Conservation (phyloP, 2,888 invertebrate species). For the Sphaerophoria rueppellii region DNA sequence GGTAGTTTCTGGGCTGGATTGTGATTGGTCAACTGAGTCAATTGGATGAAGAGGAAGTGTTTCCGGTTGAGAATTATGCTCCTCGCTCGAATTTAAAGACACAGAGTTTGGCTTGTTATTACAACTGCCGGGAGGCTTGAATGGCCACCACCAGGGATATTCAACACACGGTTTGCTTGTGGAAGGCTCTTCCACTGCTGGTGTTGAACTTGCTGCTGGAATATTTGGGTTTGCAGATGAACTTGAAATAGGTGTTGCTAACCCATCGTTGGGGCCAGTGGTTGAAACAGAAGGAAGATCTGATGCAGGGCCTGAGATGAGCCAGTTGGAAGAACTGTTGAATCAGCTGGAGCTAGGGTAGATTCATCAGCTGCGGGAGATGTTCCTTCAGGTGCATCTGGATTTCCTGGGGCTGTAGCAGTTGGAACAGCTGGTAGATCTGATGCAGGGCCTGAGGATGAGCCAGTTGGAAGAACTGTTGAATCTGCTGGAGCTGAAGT, state of each 20-base stretch:
- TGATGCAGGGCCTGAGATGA: not conserved
- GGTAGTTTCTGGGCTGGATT: not conserved
- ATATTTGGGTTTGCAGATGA: not conserved
- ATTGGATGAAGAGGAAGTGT: not conserved
- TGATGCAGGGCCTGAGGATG: not conserved
- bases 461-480: not conserved
- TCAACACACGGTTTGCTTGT: not conserved
- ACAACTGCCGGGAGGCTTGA: not conserved
- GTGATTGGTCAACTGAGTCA: not conserved
- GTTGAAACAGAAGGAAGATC: not conserved
- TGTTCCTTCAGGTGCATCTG: not conserved
- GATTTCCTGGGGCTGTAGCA: not conserved
- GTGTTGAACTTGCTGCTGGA: conserved; percentile 9
- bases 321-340: not conserved
- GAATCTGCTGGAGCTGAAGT: conserved; percentile 8
- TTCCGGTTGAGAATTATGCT: not conserved
- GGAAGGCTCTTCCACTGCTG: not conserved
- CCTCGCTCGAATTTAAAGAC: conserved; percentile 13
- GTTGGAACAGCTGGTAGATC: not conserved
- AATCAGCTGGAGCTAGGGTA: not conserved
- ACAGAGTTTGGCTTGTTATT: not conserved
- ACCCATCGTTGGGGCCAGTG: not conserved
- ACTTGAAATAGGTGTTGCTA: not conserved
- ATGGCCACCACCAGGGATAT: conserved; percentile 25
- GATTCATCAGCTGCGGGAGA: not conserved